Evolutionary conservation across 2,113 vertebrate species (phyloP).

Genomic region (Mola mola): DNA sequence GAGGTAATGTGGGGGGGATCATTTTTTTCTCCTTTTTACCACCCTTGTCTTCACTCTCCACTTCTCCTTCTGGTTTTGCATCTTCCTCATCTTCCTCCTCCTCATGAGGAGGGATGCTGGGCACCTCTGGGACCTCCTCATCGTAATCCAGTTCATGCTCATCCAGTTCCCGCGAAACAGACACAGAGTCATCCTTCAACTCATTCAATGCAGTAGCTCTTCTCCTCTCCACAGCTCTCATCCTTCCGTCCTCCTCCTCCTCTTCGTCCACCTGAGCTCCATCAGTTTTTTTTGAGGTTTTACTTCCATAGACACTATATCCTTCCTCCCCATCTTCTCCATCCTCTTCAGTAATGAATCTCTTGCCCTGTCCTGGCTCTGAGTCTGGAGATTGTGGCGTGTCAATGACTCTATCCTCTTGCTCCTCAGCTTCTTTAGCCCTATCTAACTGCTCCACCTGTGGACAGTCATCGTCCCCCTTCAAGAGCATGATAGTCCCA

Average conservation of each 20-base stretch:
- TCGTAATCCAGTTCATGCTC: slow-evolving; percentile 98
- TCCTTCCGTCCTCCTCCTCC: slow-evolving; percentile 53
- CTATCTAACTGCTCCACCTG: slow-evolving; percentile 70
- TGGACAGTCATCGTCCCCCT: slow-evolving; percentile 79
- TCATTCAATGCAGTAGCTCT: slow-evolving; percentile 79
- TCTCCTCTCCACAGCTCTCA: slow-evolving; percentile 60
- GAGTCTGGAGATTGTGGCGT: slow-evolving; percentile 89
- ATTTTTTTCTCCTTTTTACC: slow-evolving; percentile 72
- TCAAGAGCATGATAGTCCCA: slow-evolving; percentile 79
- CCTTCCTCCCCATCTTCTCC: slow-evolving; percentile 58
- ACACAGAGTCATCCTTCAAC: slow-evolving; percentile 89
- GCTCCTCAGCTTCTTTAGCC: slow-evolving; percentile 75
- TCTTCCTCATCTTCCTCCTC: slow-evolving; percentile 87
- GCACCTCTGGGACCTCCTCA: slow-evolving; percentile 95
- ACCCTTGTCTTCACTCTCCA: slow-evolving; percentile 77
- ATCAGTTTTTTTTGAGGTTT: slow-evolving; percentile 4
- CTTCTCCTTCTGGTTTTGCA: slow-evolving; percentile 65
- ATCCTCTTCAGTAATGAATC: slow-evolving; percentile 50
- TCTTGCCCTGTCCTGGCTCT: slow-evolving; percentile 80
- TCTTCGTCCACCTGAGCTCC: slow-evolving; percentile 30
- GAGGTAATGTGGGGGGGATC: slow-evolving; percentile 75
- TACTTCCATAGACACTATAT: slow-evolving; percentile 38
- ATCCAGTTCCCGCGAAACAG: slow-evolving; percentile 93
- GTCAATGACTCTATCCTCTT: slow-evolving; percentile 77
- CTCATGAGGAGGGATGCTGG: slow-evolving; percentile 72